These are phyloP conservation scores for Pipa parva DNA, from an alignment of 2,113 vertebrate species.

Conservation along the genomic window DNA sequence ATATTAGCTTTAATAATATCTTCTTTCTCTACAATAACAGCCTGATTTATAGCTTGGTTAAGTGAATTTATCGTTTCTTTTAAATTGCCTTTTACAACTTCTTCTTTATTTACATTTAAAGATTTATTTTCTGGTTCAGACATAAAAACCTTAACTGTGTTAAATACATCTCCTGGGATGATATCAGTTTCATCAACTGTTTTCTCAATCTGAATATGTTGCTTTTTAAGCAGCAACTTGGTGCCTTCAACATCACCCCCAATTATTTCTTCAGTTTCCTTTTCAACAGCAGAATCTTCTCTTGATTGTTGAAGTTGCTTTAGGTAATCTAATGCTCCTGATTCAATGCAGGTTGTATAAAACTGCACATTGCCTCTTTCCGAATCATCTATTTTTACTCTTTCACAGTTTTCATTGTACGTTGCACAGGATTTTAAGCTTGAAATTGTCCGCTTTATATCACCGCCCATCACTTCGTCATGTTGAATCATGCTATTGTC, in stretches of 20 bases:
- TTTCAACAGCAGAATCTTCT: slow-evolving; percentile 54
- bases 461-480: slow-evolving; percentile 71
- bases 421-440: slow-evolving; percentile 66
- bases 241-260: slow-evolving; percentile 77
- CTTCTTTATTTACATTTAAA: slow-evolving; percentile 65
- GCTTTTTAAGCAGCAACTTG: slow-evolving; percentile 68
- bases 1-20: slow-evolving; percentile 75
- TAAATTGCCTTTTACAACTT: slow-evolving; percentile 76
- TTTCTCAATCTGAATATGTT: slow-evolving; percentile 65
- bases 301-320: slow-evolving; percentile 68
- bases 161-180: slow-evolving; percentile 78
- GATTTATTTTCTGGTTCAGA: slow-evolving; percentile 60
- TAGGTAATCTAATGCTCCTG: slow-evolving; percentile 80
- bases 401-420: slow-evolving; percentile 56
- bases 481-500: slow-evolving; percentile 55
- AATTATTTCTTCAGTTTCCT: slow-evolving; percentile 63
- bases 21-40: slow-evolving; percentile 69
- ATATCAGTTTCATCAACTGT: slow-evolving; percentile 78
- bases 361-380: slow-evolving; percentile 86
- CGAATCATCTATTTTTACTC: slow-evolving; percentile 67
- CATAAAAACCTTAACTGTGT: slow-evolving; percentile 75
- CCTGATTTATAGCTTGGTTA: slow-evolving; percentile 72
- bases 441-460: slow-evolving; percentile 72
- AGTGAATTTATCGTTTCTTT: slow-evolving; percentile 72
- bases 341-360: slow-evolving; percentile 89